Conservation (phyloP, 2,888 invertebrate species). For the Piscicola geometra region DNA sequence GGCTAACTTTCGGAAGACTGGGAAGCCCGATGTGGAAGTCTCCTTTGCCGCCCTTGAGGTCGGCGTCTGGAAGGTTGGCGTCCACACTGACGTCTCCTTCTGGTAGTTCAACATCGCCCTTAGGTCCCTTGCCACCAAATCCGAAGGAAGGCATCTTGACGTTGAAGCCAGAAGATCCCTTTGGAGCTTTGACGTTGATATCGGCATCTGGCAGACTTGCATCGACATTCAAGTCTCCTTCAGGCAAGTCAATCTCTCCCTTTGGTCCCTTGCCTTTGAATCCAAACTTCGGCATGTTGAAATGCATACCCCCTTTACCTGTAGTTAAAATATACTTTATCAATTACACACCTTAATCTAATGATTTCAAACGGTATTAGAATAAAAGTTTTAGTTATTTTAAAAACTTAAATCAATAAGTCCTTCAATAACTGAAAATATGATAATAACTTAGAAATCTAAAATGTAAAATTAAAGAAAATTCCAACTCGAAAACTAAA, state of each 20-base stretch:
- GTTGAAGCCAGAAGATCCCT: background rate
- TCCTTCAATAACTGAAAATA: no score
- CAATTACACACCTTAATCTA: no score
- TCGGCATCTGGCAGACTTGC: constrained; percentile 24
- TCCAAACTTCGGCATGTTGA: constrained; percentile 24
- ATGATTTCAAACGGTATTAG: no score
- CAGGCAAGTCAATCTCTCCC: constrained; percentile 1
- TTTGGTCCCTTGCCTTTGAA: constrained; percentile 31
- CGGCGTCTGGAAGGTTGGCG: constrained; percentile 29
- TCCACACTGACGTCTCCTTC: constrained; percentile 24
- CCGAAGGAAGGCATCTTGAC: constrained; percentile 20
- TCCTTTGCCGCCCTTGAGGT: constrained; percentile 29
- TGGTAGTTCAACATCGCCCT: constrained; percentile 23
- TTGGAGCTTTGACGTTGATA: constrained; percentile 32
- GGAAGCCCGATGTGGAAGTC: constrained; percentile 33
- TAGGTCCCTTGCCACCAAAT: constrained; percentile 9
- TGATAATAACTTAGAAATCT: no score
- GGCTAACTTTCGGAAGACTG: constrained; percentile 27
- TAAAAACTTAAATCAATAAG: no score
- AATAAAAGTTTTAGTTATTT: no score
- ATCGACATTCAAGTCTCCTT: constrained; percentile 5
- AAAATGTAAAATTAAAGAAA: no score
- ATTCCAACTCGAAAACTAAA: no score
- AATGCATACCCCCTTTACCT: constrained; percentile 29
- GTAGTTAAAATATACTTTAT: no score